phyloP scores from a whole-genome alignment of 2,797 vertebrate species.

The Hippopotamyrus pictus region DNA sequence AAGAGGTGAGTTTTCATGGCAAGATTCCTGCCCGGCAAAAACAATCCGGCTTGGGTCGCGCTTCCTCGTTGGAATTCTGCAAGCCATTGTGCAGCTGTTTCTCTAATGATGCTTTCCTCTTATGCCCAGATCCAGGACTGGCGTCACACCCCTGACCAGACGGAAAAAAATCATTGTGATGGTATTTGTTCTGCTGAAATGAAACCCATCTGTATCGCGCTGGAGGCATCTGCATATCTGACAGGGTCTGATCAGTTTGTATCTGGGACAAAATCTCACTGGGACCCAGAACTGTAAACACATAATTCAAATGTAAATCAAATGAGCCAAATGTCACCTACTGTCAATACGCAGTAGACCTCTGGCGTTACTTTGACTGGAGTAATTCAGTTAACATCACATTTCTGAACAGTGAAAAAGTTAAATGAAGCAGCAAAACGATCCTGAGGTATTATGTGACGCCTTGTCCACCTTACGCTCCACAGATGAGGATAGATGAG shows the following conservation, averaged over 20 bases:
- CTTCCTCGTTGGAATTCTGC: not conserved
- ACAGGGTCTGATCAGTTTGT: no score
- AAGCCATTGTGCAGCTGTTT: not conserved
- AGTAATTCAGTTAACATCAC: not conserved
- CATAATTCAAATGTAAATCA: not conserved
- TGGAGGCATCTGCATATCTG: not conserved
- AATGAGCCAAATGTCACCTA: not conserved
- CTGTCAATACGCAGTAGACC: not conserved
- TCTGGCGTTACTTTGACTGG: not conserved
- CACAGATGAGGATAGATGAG: not conserved
- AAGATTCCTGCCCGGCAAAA: not conserved
- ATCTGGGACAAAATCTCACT: not conserved
- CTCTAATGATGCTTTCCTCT: not conserved
- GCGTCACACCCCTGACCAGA: slow-evolving; percentile 3
- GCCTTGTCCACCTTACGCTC: not conserved
- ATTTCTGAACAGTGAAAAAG: not conserved
- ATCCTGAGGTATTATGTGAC: not conserved
- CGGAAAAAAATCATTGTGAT: not conserved
- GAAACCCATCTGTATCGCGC: not conserved
- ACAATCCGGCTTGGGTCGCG: not conserved
- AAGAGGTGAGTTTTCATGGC: not conserved
- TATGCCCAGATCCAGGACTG: not conserved
- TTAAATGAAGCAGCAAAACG: not conserved
- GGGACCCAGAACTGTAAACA: not conserved
- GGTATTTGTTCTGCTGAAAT: not conserved